Conservation (phyloP, 2,888 invertebrate species). For the Pristionchus mayeri region DNA sequence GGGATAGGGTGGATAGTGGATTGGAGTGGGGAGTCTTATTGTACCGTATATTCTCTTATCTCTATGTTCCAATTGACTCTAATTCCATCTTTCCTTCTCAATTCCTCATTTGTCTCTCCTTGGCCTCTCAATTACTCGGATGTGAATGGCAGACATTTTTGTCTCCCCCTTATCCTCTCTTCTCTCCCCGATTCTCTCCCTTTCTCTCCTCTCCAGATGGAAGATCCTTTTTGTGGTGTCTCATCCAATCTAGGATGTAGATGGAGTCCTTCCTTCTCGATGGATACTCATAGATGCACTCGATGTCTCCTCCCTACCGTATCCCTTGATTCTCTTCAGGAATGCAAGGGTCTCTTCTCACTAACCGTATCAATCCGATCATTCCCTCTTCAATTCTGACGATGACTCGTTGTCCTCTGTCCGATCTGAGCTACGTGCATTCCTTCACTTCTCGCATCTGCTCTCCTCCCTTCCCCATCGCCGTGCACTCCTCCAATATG, state of each 20-base stretch:
- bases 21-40: neutral
- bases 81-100: neutral
- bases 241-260: conserved; percentile 32
- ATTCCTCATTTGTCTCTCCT: neutral
- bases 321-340: conserved; percentile 3
- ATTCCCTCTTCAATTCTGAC: conserved; percentile 32
- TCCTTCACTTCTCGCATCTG: conserved; percentile 38
- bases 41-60: neutral
- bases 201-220: conserved; percentile 23
- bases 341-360: conserved; percentile 42
- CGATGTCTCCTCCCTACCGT: neutral
- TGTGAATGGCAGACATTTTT: conserved; percentile 17
- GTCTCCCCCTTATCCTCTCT: neutral
- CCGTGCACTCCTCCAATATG: neutral
- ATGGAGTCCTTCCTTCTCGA: neutral
- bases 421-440: neutral
- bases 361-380: conserved; percentile 33
- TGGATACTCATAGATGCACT: neutral
- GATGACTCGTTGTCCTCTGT: neutral
- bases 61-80: neutral
- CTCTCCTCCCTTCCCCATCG: conserved; percentile 24
- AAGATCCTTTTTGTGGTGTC: conserved; percentile 33
- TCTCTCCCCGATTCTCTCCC: neutral
- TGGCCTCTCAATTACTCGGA: conserved; percentile 1
- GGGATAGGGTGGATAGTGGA: neutral